Percentiles rank a stretch among this genome's conserved stretches.
Conservation (phyloP, 2,113 vertebrate genomes). For the Crotalus tigris region DNA sequence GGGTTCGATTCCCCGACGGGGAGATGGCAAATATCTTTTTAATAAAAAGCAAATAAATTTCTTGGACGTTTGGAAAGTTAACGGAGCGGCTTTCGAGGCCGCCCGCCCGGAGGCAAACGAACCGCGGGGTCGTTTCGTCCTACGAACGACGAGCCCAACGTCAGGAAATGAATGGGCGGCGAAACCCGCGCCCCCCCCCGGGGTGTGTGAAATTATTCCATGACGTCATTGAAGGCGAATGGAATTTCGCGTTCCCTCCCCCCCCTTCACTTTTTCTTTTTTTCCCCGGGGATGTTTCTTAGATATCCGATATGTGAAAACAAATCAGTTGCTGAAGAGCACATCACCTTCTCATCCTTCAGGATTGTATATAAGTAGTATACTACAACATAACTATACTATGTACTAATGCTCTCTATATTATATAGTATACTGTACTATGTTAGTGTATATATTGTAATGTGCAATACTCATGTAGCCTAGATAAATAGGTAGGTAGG, state of each 20-base stretch:
- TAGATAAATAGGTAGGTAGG: too few species aligned
- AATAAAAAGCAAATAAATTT: not conserved
- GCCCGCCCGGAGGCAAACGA: too few species aligned
- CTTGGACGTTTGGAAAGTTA: not conserved
- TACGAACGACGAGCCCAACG: too few species aligned
- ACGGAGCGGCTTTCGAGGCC: too few species aligned
- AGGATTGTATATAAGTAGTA: not conserved
- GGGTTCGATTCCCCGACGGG: conserved; percentile 18
- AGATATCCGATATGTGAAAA: not conserved
- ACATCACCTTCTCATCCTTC: not conserved
- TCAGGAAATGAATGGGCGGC: not conserved
- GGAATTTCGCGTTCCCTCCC: too few species aligned
- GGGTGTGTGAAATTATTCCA: rapidly evolving
- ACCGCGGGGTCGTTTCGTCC: not conserved
- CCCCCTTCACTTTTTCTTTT: not conserved
- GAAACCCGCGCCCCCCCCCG: not conserved
- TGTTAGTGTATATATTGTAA: too few species aligned
- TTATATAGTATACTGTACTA: not conserved
- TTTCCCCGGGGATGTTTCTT: not conserved
- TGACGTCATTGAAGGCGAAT: not conserved
- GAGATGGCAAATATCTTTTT: rapidly evolving
- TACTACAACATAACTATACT: not conserved
- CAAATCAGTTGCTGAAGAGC: not conserved
- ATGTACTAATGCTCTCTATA: not conserved
- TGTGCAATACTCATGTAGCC: too few species aligned